These are phyloP conservation scores for Crambe crambe DNA, from an alignment of 37 sponge, comb jelly and placozoan species.

Conservation along the genomic window DNA sequence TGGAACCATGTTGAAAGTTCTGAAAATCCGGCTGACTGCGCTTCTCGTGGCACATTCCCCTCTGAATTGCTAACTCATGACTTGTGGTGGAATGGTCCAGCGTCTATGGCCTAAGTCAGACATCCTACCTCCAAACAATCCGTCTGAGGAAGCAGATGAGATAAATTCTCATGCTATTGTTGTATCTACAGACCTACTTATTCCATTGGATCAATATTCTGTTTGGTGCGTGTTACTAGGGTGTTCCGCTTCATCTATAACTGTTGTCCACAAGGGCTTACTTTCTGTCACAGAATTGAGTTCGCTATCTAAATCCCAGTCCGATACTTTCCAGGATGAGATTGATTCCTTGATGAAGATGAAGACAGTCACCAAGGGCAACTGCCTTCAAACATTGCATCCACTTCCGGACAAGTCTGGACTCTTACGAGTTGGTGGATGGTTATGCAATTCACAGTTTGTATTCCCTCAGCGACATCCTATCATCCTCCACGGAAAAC, in stretches of 20 bases:
- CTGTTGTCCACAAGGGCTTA: slow-evolving; percentile 13
- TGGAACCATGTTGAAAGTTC: neutral
- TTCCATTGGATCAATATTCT: neutral
- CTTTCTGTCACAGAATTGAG: neutral
- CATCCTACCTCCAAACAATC: no score
- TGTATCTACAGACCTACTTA: neutral
- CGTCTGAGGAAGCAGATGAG: neutral
- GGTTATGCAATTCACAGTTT: slow-evolving; percentile 17
- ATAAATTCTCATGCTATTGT: neutral
- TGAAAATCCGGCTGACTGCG: no score
- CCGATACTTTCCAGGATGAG: neutral
- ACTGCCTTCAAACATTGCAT: neutral
- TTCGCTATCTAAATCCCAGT: slow-evolving; percentile 1
- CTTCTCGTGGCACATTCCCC: slow-evolving; percentile 21
- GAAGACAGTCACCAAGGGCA: neutral
- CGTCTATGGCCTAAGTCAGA: no score
- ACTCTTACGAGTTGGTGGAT: slow-evolving; percentile 42
- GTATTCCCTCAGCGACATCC: slow-evolving; percentile 15
- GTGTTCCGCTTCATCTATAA: slow-evolving; percentile 26
- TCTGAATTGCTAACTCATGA: slow-evolving; percentile 21
- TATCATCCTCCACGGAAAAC: slow-evolving; percentile 23
- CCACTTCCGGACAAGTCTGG: slow-evolving; percentile 26
- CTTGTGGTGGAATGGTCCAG: slow-evolving; percentile 44
- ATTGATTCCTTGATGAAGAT: slow-evolving; percentile 18
- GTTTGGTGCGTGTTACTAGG: slow-evolving; percentile 38